These are phyloP conservation scores for Drosophila ambigua DNA, from an alignment of 1,140 invertebrate species.

Conservation along the genomic window DNA sequence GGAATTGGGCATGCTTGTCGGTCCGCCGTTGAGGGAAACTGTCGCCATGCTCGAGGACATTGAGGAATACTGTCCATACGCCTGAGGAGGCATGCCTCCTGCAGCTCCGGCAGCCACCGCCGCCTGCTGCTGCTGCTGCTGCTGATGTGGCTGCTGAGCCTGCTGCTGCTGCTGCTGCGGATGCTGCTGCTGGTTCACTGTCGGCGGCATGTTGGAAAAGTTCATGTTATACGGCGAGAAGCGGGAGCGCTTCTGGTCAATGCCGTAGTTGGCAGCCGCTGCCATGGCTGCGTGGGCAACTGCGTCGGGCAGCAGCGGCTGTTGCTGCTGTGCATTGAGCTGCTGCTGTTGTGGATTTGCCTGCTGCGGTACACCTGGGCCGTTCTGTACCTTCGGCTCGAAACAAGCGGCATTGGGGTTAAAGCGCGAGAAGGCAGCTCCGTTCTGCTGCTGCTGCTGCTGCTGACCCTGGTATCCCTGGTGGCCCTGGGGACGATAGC, in stretches of 20 bases:
- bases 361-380: constrained; percentile 40
- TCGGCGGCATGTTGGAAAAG: constrained; percentile 65
- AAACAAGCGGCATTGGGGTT: constrained; percentile 75
- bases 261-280: constrained; percentile 58
- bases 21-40: constrained; percentile 64
- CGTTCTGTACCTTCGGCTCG: constrained; percentile 62
- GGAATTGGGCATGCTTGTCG: constrained; percentile 32
- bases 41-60: constrained; percentile 73
- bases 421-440: constrained; percentile 65
- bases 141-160: constrained; percentile 43
- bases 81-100: constrained; percentile 38
- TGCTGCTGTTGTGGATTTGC: constrained; percentile 17
- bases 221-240: constrained; percentile 66
- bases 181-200: constrained; percentile 54
- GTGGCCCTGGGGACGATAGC: constrained; percentile 55
- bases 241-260: constrained; percentile 70
- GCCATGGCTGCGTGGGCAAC: constrained; percentile 37
- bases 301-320: constrained; percentile 44
- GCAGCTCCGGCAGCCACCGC: constrained; percentile 36
- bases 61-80: constrained; percentile 66
- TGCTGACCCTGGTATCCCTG: constrained; percentile 55
- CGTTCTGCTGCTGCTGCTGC: constrained; percentile 51
- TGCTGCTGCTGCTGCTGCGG: constrained; percentile 18
- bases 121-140: constrained; percentile 25
- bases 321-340: constrained; percentile 33